A percentile compares a stretch with the other conserved stretches of the same genome.
Conservation (phyloP, 1,140 invertebrate species). For the Drosophila neocordata region DNA sequence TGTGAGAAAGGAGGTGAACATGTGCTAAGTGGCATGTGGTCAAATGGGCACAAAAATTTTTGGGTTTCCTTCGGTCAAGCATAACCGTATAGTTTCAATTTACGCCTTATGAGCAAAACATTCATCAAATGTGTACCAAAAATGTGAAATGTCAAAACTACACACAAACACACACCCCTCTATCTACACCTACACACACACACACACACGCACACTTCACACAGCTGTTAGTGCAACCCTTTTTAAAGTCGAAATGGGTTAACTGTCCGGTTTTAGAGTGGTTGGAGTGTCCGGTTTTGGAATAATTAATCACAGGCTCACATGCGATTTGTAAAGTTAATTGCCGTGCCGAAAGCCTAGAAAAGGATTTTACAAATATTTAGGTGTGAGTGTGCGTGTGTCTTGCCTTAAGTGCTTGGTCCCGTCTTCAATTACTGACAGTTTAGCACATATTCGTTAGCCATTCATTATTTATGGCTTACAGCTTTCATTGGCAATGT, state of each 20-base stretch:
- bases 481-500: slow-evolving; percentile 4
- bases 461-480: slow-evolving; percentile 66
- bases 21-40: slow-evolving; percentile 80
- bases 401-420: slow-evolving; percentile 61
- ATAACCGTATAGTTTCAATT: slow-evolving; percentile 67
- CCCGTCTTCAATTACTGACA: slow-evolving; percentile 73
- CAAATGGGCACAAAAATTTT: slow-evolving; percentile 47
- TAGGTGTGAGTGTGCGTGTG: slow-evolving; percentile 7
- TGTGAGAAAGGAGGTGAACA: slow-evolving; percentile 25
- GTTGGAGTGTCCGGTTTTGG: slow-evolving; percentile 72
- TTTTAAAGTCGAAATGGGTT: slow-evolving; percentile 73
- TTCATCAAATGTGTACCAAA: slow-evolving; percentile 65
- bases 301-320: slow-evolving; percentile 81
- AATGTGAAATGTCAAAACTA: slow-evolving; percentile 73
- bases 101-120: slow-evolving; percentile 76
- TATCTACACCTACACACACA: neutral
- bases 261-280: slow-evolving; percentile 59
- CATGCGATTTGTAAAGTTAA: slow-evolving; percentile 82
- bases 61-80: slow-evolving; percentile 49
- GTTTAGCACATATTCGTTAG: slow-evolving; percentile 69
- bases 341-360: slow-evolving; percentile 73
- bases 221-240: slow-evolving; percentile 75
- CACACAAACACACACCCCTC: slow-evolving; percentile 22
- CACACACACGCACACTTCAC: neutral
- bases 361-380: slow-evolving; percentile 16